Conservation (phyloP, 2,888 invertebrate genomes). For the Epinotia demarniana region DNA sequence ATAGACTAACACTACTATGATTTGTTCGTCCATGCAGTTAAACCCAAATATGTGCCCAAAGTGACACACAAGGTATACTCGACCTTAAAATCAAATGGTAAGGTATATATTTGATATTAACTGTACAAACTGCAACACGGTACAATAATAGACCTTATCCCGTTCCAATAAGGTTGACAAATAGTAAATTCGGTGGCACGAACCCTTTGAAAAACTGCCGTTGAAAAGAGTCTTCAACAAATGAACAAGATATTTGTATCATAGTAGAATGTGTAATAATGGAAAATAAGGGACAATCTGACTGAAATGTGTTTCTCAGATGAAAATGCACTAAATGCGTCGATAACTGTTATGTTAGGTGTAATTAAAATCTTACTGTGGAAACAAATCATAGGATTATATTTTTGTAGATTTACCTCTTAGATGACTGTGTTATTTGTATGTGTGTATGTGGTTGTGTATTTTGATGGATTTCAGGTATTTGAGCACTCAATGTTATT, state of each 20-base stretch:
- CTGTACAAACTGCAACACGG: too few species aligned
- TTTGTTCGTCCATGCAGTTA: too few species aligned
- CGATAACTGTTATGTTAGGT: conserved; percentile 11
- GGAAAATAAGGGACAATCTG: not conserved
- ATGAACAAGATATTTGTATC: not conserved
- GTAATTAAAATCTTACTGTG: conserved; percentile 19
- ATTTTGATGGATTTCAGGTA: conserved; percentile 11
- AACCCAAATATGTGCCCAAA: too few species aligned
- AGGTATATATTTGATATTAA: too few species aligned
- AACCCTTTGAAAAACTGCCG: not conserved
- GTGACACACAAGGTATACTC: too few species aligned
- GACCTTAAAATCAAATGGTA: too few species aligned
- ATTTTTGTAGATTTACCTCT: conserved; percentile 69
- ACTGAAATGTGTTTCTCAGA: not conserved
- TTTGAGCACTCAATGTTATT: conserved; percentile 14
- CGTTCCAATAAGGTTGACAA: too few species aligned
- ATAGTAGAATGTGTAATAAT: too few species aligned
- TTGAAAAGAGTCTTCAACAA: not conserved
- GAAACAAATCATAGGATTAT: conserved; percentile 54
- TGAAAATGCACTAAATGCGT: not conserved
- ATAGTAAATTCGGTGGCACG: not conserved
- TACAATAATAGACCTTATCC: too few species aligned
- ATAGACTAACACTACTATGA: too few species aligned
- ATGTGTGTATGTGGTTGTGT: conserved; percentile 10
- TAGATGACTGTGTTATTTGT: conserved; percentile 48